Base-by-base conservation (phyloP, 2,888 invertebrate species). In the Tribolium freemani region DNA sequence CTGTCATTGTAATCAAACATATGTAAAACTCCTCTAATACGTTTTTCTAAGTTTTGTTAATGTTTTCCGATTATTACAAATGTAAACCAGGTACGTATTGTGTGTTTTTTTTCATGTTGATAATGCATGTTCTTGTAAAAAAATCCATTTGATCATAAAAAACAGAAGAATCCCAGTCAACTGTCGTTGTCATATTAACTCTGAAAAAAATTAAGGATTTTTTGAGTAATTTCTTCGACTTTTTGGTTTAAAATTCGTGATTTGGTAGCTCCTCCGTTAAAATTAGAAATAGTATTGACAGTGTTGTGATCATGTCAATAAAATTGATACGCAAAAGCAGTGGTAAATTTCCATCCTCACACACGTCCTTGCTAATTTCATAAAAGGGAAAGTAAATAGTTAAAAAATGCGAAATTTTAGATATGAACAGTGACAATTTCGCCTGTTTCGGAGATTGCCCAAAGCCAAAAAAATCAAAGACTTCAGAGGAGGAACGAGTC, bases 401-500 rank as follows among this genome's bases (percentile, higher is more conserved):
- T 26, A 5, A 38, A 38, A 30, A 26, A 20, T 56, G 57, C 9
- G 11, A 11, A 48, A 48, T 48, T 48, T 48, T 64, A 84, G 84
- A 79, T 76, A 85, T 85, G 84, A 83, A 81, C 75, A 83, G 84
- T 77, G 83, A 84, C 76, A 82, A 79, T 75, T 81, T 81, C 68
- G 80, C 81, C 71, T 81, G 82, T 76, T 82, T 83, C 67, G 82
- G 82, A 61, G 83, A 82, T 74, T 86, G 84, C 80, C 84, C 86
- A 70, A 84, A 82, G 79, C 83, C 85, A 58, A 87, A 87, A 77
- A 86, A 85, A 79, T 84, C 85, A 51, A 86, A 85, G 79, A 82
- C 83, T 58, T 83, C 83, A 50, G 77, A 82, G 51, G 73, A 77
- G 68, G 75, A 77, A 67, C 56, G 66, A 45, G 51, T 68, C 38